These are phyloP conservation scores for Triops longicaudatus DNA, from an alignment of 1,140 invertebrate genomes.

Conservation along the genomic window DNA sequence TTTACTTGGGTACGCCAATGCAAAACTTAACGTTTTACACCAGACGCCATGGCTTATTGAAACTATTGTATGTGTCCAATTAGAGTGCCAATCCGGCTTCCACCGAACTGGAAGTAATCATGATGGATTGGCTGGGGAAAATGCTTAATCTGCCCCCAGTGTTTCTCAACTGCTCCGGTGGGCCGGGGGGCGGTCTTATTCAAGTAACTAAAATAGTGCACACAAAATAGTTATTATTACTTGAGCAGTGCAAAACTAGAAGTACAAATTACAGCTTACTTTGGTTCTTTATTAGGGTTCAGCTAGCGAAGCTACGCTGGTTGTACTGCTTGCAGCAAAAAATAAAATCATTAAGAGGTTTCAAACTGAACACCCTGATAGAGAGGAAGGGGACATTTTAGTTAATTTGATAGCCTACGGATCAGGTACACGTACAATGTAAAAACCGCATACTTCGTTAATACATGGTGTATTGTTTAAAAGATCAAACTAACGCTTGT, in stretches of 20 bases:
- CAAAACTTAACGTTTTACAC: not conserved
- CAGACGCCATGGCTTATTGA: not conserved
- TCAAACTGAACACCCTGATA: constrained; percentile 56
- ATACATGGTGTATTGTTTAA: constrained; percentile 27
- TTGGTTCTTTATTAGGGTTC: constrained; percentile 64
- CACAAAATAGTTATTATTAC: too few relatives aligned
- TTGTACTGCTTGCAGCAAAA: constrained; percentile 82
- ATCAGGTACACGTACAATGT: not conserved
- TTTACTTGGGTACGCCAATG: constrained; percentile 63
- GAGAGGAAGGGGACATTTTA: not conserved
- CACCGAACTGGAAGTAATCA: constrained; percentile 93
- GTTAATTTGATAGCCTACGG: not conserved
- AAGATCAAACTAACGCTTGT: constrained; percentile 85
- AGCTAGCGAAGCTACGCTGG: constrained; percentile 76
- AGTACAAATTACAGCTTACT: too few relatives aligned
- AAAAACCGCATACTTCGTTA: constrained; percentile 32
- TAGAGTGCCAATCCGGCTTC: constrained; percentile 92
- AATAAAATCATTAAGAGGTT: constrained; percentile 58
- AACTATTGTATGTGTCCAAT: not conserved
- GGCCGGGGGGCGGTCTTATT: constrained; percentile 86
- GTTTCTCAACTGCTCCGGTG: constrained; percentile 70
- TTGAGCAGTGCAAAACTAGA: too few relatives aligned
- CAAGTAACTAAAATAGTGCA: constrained; percentile 43
- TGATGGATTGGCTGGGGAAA: constrained; percentile 96
- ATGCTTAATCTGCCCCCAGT: constrained; percentile 82